Evolutionary conservation across 2,888 invertebrate species (phyloP).

Genomic region (Pseudococcus jackbeardsleyi): DNA sequence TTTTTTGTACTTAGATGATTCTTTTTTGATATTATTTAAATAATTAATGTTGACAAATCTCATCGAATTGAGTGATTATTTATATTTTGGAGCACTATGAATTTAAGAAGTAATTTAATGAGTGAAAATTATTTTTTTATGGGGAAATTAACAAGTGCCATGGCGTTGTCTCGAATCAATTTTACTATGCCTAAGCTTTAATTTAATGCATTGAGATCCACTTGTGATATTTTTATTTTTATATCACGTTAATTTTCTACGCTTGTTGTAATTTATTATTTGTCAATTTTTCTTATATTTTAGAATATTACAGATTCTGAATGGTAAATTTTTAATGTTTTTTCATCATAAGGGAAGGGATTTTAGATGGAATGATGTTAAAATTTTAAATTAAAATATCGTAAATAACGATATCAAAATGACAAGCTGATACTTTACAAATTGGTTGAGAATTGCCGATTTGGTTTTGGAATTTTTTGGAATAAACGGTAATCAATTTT

Average conservation of each 20-base stretch:
- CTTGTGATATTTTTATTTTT: conserved; percentile 63
- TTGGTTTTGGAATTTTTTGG: too few relatives aligned
- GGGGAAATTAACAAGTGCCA: neutral
- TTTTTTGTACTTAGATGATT: neutral
- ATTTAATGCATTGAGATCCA: conserved; percentile 15
- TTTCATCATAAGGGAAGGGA: neutral
- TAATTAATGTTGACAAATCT: neutral
- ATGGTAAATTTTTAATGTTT: neutral
- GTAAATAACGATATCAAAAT: too few relatives aligned
- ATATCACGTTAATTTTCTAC: conserved; percentile 60
- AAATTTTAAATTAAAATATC: neutral
- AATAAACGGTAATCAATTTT: too few relatives aligned
- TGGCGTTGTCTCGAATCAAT: conserved; percentile 20
- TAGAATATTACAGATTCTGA: neutral
- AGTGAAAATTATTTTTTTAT: neutral
- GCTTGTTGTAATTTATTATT: conserved; percentile 46
- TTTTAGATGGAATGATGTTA: neutral
- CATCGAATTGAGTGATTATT: neutral
- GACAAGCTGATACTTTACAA: too few relatives aligned
- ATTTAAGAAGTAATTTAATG: neutral
- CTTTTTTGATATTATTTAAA: neutral
- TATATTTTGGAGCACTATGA: neutral
- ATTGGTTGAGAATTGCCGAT: too few relatives aligned
- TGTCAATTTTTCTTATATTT: conserved; percentile 30
- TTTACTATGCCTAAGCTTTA: conserved; percentile 55